phyloP scores from a whole-genome alignment of 2,888 invertebrate genomes.

The Mythimna lalbum region DNA sequence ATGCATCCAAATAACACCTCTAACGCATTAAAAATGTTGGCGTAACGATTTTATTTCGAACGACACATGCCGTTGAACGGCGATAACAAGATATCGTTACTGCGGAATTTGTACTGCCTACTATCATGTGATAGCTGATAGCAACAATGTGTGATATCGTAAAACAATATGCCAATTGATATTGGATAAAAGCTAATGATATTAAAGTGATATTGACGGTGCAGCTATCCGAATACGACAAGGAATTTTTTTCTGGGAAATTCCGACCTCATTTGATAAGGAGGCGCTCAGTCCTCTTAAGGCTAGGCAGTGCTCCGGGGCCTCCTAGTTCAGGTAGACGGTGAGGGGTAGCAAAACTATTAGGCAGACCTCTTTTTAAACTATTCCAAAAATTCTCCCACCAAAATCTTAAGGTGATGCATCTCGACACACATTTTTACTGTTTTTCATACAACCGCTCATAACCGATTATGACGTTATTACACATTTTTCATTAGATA shows the following conservation, averaged over 20 bases:
- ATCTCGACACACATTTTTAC: no score
- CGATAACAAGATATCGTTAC: slow-evolving; percentile 58
- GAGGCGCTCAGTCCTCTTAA: no score
- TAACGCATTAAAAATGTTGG: slow-evolving; percentile 46
- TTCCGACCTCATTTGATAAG: no score
- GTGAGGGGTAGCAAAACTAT: no score
- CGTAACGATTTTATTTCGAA: slow-evolving; percentile 53
- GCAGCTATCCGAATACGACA: neutral
- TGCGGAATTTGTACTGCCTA: slow-evolving; percentile 38
- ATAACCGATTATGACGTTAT: no score
- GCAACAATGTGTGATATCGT: slow-evolving; percentile 37
- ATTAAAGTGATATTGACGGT: slow-evolving; percentile 13
- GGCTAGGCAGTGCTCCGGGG: no score
- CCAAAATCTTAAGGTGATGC: no score
- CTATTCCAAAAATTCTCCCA: no score
- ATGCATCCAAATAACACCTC: slow-evolving; percentile 47
- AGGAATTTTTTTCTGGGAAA: neutral
- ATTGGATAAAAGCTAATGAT: slow-evolving; percentile 25
- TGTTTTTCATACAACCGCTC: no score
- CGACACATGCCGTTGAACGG: slow-evolving; percentile 53
- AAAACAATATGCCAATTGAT: slow-evolving; percentile 40
- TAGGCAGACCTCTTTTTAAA: no score
- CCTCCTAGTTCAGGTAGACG: no score
- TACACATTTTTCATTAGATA: no score
- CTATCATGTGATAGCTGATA: slow-evolving; percentile 42